phyloP scores from a whole-genome alignment of 2,113 vertebrate genomes.

The Cynoglossus semilaevis region DNA sequence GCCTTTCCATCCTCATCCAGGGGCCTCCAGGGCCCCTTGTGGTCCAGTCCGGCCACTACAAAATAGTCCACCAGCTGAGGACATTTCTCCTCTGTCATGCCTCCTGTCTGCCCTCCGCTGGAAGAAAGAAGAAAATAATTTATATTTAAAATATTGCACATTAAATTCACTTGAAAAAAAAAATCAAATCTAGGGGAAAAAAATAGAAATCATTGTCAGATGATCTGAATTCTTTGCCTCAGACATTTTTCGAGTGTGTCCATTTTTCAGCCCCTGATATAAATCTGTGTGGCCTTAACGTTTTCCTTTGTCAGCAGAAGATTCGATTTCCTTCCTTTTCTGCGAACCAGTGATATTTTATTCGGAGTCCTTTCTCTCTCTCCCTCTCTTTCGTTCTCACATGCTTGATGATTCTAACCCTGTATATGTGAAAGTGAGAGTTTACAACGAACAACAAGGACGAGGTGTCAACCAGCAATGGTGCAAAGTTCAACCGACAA shows the following conservation, averaged over 20 bases:
- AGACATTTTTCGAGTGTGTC: no score
- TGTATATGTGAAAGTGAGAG: constrained; percentile 29
- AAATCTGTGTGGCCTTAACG: not conserved
- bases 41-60: constrained; percentile 87
- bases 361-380: not conserved
- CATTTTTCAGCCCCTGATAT: no score
- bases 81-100: constrained; percentile 90
- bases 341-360: not conserved
- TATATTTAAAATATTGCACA: not conserved
- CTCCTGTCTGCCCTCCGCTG: constrained; percentile 63
- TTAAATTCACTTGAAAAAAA: no score
- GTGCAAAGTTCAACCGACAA: constrained; percentile 35
- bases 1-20: constrained; percentile 80
- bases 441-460: not conserved
- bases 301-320: constrained; percentile 2
- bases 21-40: constrained; percentile 63
- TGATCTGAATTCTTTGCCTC: no score
- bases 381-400: no score
- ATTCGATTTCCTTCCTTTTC: constrained; percentile 20
- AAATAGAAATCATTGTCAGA: no score
- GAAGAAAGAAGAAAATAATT: not conserved
- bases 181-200: no score
- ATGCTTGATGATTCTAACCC: no score
- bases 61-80: constrained; percentile 96
- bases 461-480: not conserved